phyloP scores from a whole-genome alignment of 2,888 invertebrate species.

The Heliconius aoede region DNA sequence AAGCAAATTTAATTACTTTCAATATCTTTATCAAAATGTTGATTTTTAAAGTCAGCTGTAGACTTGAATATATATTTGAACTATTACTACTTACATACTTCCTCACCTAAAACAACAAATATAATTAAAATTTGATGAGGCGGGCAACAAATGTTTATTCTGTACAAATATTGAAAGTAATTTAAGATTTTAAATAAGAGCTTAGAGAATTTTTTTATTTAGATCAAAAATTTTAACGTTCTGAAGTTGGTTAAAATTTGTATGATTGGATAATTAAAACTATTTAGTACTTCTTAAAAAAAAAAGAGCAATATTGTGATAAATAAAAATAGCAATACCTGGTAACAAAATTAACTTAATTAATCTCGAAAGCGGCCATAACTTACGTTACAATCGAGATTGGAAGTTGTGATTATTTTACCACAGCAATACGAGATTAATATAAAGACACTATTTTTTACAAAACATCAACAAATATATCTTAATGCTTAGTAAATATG shows the following conservation, averaged over 20 bases:
- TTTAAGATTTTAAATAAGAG: slow-evolving; percentile 26
- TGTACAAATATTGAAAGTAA: slow-evolving; percentile 23
- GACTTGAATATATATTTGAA: neutral
- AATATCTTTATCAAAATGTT: neutral
- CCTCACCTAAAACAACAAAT: neutral
- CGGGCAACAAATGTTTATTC: slow-evolving; percentile 12
- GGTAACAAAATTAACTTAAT: slow-evolving; percentile 18
- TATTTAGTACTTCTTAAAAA: slow-evolving; percentile 15
- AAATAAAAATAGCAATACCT: slow-evolving; percentile 28
- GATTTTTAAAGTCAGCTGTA: neutral
- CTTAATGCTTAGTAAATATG: slow-evolving; percentile 26
- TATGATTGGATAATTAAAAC: neutral
- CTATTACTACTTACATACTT: neutral
- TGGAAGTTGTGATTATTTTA: slow-evolving; percentile 26
- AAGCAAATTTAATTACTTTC: neutral
- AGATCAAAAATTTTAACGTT: slow-evolving; percentile 22
- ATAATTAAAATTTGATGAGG: slow-evolving; percentile 17
- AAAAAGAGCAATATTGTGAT: slow-evolving; percentile 30
- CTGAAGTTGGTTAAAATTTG: neutral
- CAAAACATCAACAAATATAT: slow-evolving; percentile 31
- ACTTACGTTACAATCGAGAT: slow-evolving; percentile 29
- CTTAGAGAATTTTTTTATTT: slow-evolving; percentile 21
- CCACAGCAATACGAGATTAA: slow-evolving; percentile 26
- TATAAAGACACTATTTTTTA: slow-evolving; percentile 23
- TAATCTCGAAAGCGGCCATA: slow-evolving; percentile 26